A percentile compares a stretch with the other conserved stretches of the same genome.
These are phyloP conservation scores for Perca schrenkii DNA, from an alignment of 2,113 vertebrate genomes.

Conservation along the genomic window DNA sequence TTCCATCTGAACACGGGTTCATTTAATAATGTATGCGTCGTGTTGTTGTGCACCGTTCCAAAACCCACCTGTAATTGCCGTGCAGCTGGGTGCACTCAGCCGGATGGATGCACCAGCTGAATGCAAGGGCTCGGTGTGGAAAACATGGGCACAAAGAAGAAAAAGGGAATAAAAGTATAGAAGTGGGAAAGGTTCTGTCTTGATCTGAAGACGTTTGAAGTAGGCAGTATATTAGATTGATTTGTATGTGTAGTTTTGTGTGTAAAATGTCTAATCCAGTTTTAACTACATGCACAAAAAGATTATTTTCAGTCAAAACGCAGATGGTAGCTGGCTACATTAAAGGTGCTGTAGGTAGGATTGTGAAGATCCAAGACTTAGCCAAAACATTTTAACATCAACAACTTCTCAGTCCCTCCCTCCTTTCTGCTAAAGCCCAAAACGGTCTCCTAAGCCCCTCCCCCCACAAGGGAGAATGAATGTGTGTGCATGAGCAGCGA, in stretches of 20 bases:
- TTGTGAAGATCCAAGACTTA: no score
- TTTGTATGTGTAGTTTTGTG: neutral
- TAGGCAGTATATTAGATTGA: no score
- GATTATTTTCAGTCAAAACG: neutral
- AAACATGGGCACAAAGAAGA: constrained; percentile 10
- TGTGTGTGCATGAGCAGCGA: no score
- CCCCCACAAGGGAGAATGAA: no score
- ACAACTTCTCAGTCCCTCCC: no score
- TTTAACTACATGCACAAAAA: neutral
- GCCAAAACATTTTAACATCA: no score
- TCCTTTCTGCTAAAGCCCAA: no score
- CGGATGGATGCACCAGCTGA: constrained; percentile 59
- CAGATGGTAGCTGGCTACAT: neutral
- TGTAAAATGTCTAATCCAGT: neutral
- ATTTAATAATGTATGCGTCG: constrained; percentile 79
- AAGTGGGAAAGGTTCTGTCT: neutral
- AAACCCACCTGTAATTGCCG: constrained; percentile 73
- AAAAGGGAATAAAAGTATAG: neutral
- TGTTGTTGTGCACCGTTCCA: constrained; percentile 48
- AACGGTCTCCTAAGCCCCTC: no score
- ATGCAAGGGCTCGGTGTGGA: constrained; percentile 10
- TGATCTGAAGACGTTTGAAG: neutral
- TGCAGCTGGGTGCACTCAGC: constrained; percentile 66
- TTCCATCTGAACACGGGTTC: constrained; percentile 75
- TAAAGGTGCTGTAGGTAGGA: no score